Evolutionary conservation across 30 jellyfish, hydroid and myxozoan species (phyloP), one percentile per base, ranked within the genome.

Genomic region (Pseudorhiza aurosa): DNA sequence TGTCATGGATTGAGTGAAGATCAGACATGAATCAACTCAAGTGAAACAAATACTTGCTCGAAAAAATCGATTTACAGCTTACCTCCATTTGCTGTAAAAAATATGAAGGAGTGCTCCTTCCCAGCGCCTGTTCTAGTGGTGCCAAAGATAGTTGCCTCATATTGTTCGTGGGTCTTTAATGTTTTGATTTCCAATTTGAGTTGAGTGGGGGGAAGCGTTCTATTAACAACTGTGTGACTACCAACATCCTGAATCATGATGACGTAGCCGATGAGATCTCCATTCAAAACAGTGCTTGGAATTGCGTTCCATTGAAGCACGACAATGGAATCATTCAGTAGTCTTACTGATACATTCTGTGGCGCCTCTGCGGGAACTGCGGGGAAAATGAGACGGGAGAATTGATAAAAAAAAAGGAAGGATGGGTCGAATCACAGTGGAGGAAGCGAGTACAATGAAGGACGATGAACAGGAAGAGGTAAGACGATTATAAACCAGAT

Each of bases 61-160:
- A 39, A 39, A 5, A 39, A 39, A 5, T 5, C 50, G 50, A 39
- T 39, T 39, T 39, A 12, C 50, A 39, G 11, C 83, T 25, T 30
- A 65, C 84, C 91, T 47, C 91, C 91, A 9, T 80, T 56, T 8
- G 91, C 91, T 15, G 91, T 80, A 80, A 50, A 80, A 77, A 80
- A 80, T n/a, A 25, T 33, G 56, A 65, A 36, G 25, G 78, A 62
- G 15, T 35, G 43, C 29, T 31, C 57, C 78, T 80, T 45, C 49
- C 91, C 91, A 36, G 70, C 65, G 2, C 91, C 91, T 22, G 75
- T 57, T 30, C 31, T 80, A 12, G 91, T 80, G 14, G 31, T 58
- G 3, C 91, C 91, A 65, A 10, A 56, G 32, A 80, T 70, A 43
- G 71, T 80, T 25, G 57, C 40, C n/a, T 65, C 72, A 28, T 80